These are phyloP conservation scores for Eilema griseolum DNA, from an alignment of 2,888 invertebrate species.

Conservation along the genomic window DNA sequence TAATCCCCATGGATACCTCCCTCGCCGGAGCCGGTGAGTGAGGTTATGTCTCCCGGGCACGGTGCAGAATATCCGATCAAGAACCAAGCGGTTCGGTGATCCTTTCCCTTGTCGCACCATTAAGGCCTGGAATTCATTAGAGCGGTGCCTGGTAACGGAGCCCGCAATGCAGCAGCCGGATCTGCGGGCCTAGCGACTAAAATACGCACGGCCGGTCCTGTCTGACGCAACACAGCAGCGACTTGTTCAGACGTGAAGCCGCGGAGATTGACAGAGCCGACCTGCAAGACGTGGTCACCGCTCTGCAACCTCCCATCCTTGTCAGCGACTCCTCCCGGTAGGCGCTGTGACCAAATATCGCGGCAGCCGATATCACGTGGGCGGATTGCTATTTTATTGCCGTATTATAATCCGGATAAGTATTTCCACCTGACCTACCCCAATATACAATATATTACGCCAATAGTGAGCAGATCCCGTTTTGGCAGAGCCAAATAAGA, in stretches of 20 bases:
- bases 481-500: constrained; percentile 31
- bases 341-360: too few species aligned
- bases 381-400: too few species aligned
- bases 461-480: not conserved
- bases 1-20: too few species aligned
- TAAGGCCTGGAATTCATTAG: too few species aligned
- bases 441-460: not conserved
- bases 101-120: too few species aligned
- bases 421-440: constrained; percentile 2
- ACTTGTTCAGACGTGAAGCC: constrained; percentile 99
- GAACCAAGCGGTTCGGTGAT: too few species aligned
- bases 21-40: too few species aligned
- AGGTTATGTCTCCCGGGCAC: too few species aligned
- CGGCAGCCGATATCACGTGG: too few species aligned
- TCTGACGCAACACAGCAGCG: constrained; percentile 89
- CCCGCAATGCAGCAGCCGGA: constrained; percentile 93
- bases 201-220: constrained; percentile 94
- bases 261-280: constrained; percentile 96
- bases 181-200: constrained; percentile 97
- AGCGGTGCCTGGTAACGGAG: constrained; percentile 93
- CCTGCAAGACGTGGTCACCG: constrained; percentile 99
- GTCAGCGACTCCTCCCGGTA: constrained; percentile 98
- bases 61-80: too few species aligned
- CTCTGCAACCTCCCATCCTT: constrained; percentile 97
- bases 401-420: too few species aligned